Conservation (phyloP, 2,888 invertebrate species). For the Lordiphosa andalusiaca region DNA sequence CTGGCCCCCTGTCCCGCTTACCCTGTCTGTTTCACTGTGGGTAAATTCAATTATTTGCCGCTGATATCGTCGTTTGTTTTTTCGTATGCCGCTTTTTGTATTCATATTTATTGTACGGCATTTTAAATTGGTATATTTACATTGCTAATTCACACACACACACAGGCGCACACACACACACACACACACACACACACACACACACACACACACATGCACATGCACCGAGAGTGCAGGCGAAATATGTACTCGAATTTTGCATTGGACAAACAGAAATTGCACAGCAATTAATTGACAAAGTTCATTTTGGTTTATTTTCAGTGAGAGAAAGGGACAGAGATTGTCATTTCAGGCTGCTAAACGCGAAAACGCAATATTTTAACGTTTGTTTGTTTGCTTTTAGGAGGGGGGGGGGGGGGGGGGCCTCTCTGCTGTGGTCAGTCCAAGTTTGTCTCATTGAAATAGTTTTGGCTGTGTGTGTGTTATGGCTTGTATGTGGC, state of each 20-base stretch:
- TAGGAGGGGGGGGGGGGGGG: background rate
- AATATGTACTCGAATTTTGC: conserved; percentile 19
- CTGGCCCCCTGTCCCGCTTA: background rate
- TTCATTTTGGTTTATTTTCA: conserved; percentile 60
- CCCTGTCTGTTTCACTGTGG: conserved; percentile 42
- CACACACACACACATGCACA: conserved; percentile 21
- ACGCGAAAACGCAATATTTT: conserved; percentile 58
- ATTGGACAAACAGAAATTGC: conserved; percentile 51
- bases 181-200: conserved; percentile 43
- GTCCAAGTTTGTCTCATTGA: conserved; percentile 46
- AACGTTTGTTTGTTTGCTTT: conserved; percentile 39
- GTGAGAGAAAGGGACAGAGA: conserved; percentile 17
- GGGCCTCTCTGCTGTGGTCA: conserved; percentile 51
- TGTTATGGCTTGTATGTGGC: conserved; percentile 59
- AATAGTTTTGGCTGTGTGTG: conserved; percentile 27
- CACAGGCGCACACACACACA: conserved; percentile 20
- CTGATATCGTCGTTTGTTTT: conserved; percentile 74
- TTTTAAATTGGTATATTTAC: conserved; percentile 74
- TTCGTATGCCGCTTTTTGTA: conserved; percentile 59
- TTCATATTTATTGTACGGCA: conserved; percentile 73
- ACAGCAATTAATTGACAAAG: conserved; percentile 72
- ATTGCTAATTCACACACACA: conserved; percentile 67
- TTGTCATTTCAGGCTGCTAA: conserved; percentile 42
- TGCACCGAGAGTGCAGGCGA: too few relatives aligned
- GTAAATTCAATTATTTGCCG: conserved; percentile 71